Evolutionary conservation across 2,113 vertebrate genomes (phyloP).

Genomic region (Brienomyrus brachyistius): DNA sequence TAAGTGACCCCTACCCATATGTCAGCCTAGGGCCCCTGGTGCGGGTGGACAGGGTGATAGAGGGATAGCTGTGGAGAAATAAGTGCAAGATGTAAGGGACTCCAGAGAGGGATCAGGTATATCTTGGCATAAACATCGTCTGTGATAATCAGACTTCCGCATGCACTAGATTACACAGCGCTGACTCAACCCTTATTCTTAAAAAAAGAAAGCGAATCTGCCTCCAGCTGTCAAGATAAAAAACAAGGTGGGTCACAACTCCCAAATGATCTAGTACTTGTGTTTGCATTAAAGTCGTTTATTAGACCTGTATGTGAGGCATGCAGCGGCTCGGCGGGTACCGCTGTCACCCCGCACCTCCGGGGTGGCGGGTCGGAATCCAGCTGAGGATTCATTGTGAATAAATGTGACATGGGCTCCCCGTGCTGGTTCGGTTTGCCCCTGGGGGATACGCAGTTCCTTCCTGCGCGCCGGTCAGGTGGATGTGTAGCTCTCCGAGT

Average conservation of each 20-base stretch:
- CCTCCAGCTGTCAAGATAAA: not conserved
- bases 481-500: not conserved
- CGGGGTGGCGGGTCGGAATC: not conserved
- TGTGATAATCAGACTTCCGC: not conserved
- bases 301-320: not conserved
- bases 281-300: slow-evolving; percentile 3
- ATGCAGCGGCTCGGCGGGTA: not conserved
- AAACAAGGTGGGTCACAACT: not conserved
- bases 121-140: not conserved
- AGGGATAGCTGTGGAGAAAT: not conserved
- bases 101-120: not conserved
- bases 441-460: not conserved
- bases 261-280: slow-evolving; percentile 3
- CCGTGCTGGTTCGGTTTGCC: not conserved
- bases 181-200: not conserved
- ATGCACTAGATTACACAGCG: not conserved
- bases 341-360: not conserved
- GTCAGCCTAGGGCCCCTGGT: not conserved
- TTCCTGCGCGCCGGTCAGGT: not conserved
- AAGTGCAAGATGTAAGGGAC: slow-evolving; percentile 1
- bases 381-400: not conserved
- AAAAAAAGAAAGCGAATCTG: not conserved
- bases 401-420: not conserved
- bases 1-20: not conserved
- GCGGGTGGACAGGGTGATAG: not conserved